Percentiles rank a stretch among this genome's conserved stretches.
phyloP scores from a whole-genome alignment of 2,113 vertebrate species.

The Solea senegalensis region DNA sequence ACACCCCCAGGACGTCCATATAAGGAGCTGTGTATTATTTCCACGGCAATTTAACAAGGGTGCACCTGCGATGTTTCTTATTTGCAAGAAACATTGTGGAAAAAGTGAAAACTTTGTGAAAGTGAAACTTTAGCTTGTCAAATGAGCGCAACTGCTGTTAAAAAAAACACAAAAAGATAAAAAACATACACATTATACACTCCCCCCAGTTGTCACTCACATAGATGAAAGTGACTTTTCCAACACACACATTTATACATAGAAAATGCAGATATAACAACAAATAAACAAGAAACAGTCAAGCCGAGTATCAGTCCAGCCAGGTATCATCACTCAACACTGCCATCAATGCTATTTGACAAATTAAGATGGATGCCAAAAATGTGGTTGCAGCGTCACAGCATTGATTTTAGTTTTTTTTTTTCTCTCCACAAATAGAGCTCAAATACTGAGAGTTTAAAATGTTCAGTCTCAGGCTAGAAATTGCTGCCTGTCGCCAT shows the following conservation, averaged over 20 bases:
- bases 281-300: slow-evolving; percentile 9
- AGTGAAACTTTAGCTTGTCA: too few relatives aligned
- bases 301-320: slow-evolving; percentile 37
- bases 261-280: slow-evolving; percentile 6
- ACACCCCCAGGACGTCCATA: too few relatives aligned
- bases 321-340: slow-evolving; percentile 55
- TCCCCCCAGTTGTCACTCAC: neutral
- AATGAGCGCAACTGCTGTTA: too few relatives aligned
- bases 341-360: slow-evolving; percentile 10
- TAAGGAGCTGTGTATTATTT: too few relatives aligned
- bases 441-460: slow-evolving; percentile 30
- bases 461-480: slow-evolving; percentile 26
- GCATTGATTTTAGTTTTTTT: slow-evolving; percentile 26
- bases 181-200: neutral
- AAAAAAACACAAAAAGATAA: neutral
- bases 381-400: slow-evolving; percentile 39
- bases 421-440: slow-evolving; percentile 10
- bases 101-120: too few relatives aligned
- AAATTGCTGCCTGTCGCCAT: slow-evolving; percentile 38
- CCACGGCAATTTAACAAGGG: too few relatives aligned
- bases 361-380: slow-evolving; percentile 62
- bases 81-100: too few relatives aligned
- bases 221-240: neutral
- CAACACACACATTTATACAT: neutral
- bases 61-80: too few relatives aligned